Evolutionary conservation across 2,797 vertebrate genomes (phyloP).

Genomic region (Australoheros facetus): DNA sequence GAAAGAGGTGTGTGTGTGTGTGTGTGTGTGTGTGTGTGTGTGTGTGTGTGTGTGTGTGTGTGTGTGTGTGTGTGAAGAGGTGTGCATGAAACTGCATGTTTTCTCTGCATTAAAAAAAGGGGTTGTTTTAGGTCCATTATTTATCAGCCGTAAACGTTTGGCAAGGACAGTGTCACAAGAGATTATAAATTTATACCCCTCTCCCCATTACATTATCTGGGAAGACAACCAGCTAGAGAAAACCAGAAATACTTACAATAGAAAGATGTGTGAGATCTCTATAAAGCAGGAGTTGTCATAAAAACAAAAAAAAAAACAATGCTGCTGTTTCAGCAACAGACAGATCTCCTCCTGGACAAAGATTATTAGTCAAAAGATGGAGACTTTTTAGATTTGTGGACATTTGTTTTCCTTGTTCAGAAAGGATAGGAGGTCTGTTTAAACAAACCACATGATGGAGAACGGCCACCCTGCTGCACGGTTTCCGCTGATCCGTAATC

Average conservation of each 20-base stretch:
- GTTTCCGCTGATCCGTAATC: conserved; percentile 40
- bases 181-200: neutral
- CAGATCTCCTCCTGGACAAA: neutral
- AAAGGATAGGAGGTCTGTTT: conserved; percentile 24
- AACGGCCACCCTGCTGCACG: conserved; percentile 11
- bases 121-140: neutral
- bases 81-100: conserved; percentile 19
- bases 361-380: neutral
- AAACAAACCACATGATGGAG: conserved; percentile 4
- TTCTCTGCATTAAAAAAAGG: conserved; percentile 2
- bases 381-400: neutral
- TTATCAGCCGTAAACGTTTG: neutral
- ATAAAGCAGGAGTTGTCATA: neutral
- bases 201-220: no score
- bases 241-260: neutral
- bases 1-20: neutral
- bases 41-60: no score
- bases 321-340: neutral
- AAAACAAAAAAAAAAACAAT: neutral
- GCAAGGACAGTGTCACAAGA: neutral
- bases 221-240: no score
- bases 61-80: neutral
- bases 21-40: no score
- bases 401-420: neutral
- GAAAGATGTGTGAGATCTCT: neutral